Evolutionary conservation across 2,797 vertebrate species (phyloP).

Genomic region (Podarcis siculus): DNA sequence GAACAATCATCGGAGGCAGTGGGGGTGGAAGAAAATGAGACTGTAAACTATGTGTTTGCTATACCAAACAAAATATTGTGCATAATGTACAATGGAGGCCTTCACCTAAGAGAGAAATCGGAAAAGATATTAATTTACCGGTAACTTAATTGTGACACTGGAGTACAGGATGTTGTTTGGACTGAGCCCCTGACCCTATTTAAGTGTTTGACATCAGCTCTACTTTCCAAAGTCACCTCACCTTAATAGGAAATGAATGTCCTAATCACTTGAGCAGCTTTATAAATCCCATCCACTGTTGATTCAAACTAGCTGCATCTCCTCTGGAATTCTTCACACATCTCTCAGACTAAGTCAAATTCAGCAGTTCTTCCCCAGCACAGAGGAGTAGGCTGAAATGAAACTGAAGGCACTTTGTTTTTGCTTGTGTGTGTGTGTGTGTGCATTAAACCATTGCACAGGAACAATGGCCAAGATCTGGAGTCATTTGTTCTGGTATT

Average conservation of each 20-base stretch:
- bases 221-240: neutral
- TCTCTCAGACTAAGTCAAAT: neutral
- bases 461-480: slow-evolving; percentile 73
- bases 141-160: neutral
- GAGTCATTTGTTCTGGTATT: slow-evolving; percentile 76
- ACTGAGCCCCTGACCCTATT: neutral
- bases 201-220: neutral
- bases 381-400: slow-evolving; percentile 12
- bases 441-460: slow-evolving; percentile 51
- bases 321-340: neutral
- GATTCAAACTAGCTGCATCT: neutral
- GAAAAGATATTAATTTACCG: neutral
- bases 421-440: slow-evolving; percentile 25
- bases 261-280: rapidly evolving
- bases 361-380: neutral
- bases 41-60: neutral
- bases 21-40: neutral
- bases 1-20: neutral
- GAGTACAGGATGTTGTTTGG: neutral
- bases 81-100: neutral
- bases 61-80: neutral
- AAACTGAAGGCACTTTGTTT: slow-evolving; percentile 63
- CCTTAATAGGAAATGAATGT: neutral
- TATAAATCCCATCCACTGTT: rapidly evolving
- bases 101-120: neutral